Base-by-base conservation (phyloP, 2,797 vertebrate genomes). In the Bothrops alternatus region DNA sequence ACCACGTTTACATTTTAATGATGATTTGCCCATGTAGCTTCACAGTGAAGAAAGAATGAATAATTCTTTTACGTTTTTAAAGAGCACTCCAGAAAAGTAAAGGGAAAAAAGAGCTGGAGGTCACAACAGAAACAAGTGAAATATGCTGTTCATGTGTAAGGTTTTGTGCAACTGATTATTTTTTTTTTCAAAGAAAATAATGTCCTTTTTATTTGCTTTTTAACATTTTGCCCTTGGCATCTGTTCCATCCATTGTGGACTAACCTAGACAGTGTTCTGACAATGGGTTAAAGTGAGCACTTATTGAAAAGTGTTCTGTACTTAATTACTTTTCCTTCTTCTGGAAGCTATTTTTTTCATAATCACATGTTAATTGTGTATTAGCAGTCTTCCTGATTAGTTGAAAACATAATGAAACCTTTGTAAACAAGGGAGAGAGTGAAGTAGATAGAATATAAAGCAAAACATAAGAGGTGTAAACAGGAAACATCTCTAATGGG, bases 371-470 rank as follows among this genome's bases (percentile, higher is more conserved):
- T 98, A 98, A 98, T 98, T 98, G 98, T 98, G 97, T 98, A 98
- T 98, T 98, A 98, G 97, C 96, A 95, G 97, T 97, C 96, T 98
- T 97, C 97, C 97, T 98, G 97, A 98, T 98, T 97, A 98, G 97
- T 98, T 97, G 97, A 98, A 98, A 98, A 98, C 97, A 98, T 98
- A 98, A 98, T 98, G 97, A 98, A 98, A 98, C 97, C 98, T 98
- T 97, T 98, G 97, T 98, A 98, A 98, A 98, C 97, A 98, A 97
- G 96, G 91, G 94, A 96, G 96, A 97, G 96, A 97, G 96, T 96
- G 94, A 96, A 95, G 93, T 95, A 95, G 95, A 95, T 92, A 93
- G 91, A 90, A 89, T 91, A 94, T 93, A 95, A 91, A 91, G 90
- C 92, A 94, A 96, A 94, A 96, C 95, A 96, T 91, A 97, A 92